Percentiles rank a stretch among this genome's conserved stretches.
Evolutionary conservation across 2,888 invertebrate genomes (phyloP).

Genomic region (Nesidiocoris tenuis): DNA sequence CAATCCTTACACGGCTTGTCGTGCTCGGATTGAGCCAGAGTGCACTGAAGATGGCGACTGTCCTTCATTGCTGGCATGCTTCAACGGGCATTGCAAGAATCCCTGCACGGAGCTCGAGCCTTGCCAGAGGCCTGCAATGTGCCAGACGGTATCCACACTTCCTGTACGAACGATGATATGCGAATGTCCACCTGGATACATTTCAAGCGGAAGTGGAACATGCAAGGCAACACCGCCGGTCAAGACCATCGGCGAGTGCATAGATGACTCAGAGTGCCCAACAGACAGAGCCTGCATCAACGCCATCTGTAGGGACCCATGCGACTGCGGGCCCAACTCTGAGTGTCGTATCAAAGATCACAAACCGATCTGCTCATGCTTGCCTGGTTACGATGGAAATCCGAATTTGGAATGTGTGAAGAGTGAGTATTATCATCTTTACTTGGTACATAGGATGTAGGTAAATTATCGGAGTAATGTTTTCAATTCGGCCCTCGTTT

Average conservation of each 20-base stretch:
- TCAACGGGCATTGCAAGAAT: conserved; percentile 77
- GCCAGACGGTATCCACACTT: conserved; percentile 66
- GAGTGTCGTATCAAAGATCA: conserved; percentile 82
- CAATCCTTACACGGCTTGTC: conserved; percentile 79
- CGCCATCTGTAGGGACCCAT: conserved; percentile 78
- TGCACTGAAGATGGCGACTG: conserved; percentile 83
- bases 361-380: conserved; percentile 83
- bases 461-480: neutral
- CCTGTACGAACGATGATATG: conserved; percentile 88
- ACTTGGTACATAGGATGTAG: too few relatives aligned
- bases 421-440: conserved; percentile 55
- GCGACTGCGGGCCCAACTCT: conserved; percentile 80
- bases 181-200: conserved; percentile 83
- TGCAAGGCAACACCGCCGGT: conserved; percentile 72
- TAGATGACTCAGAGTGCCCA: conserved; percentile 74
- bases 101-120: conserved; percentile 77
- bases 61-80: conserved; percentile 74
- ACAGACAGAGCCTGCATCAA: conserved; percentile 75
- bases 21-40: conserved; percentile 69
- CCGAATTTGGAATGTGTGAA: conserved; percentile 77
- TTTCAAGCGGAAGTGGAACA: conserved; percentile 77
- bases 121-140: conserved; percentile 75
- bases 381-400: conserved; percentile 79
- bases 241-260: conserved; percentile 66
- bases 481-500: too few relatives aligned